Evolutionary conservation across 2,113 vertebrate genomes (phyloP), one percentile per base, ranked within the genome.

Genomic region (Lagopus muta): DNA sequence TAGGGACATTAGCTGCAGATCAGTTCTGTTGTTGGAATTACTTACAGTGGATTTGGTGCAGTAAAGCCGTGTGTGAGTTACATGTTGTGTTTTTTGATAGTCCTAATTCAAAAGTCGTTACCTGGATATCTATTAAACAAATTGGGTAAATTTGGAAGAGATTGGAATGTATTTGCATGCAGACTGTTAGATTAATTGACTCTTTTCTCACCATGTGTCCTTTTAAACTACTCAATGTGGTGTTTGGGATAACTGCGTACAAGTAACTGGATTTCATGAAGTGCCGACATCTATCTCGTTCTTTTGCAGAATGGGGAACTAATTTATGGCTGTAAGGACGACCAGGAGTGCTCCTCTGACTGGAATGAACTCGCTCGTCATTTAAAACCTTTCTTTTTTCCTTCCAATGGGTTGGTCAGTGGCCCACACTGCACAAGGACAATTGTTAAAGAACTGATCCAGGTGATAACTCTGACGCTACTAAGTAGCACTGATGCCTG

Each of bases 301-400:
- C n/a, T 4, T 14, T 88, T 74, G 72, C 91, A 99, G 99, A 99
- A 99, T 0, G 99, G 99, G 24, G 98, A 99, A 93, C 98, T 99
- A 93, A 99, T 99, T 50, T 99, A 99, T 89, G 98, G 99, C 95
- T 99, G 99, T 86, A 98, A 97, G 75, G 99, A 99, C 42, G 98
- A 98, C 47, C 98, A 98, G 30, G 98, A 99, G 65, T 97, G 98
- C 2, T 96, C 96, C 2, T 97, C 97, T 30, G 99, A 99, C 96
- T 96, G 98, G 94, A 98, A 97, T 1, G 98, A 98, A 66, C 98
- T 99, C 3, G 98, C 99, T 16, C 97, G 98, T 91, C 99, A 99
- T 57, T 97, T 99, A 89, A 98, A 99, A 92, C 98, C 99, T 9
- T 99, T 99, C 97, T 99, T 99, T 92, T 98, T 98, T 60, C 98